Evolutionary conservation across 2,113 vertebrate species (phyloP).

Genomic region (Ageneiosus marmoratus): DNA sequence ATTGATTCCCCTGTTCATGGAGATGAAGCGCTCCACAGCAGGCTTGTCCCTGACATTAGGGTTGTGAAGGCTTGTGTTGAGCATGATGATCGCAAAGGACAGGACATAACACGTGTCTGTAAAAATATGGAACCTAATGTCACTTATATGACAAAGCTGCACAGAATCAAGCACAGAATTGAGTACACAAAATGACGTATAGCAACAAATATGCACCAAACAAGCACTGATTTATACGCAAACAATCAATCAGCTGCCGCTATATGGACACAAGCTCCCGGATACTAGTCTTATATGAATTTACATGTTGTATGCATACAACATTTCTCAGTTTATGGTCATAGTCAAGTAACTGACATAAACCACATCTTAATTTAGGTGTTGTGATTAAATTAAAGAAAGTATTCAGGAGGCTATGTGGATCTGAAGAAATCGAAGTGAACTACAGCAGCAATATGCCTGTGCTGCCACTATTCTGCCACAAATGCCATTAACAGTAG

Average conservation of each 20-base stretch:
- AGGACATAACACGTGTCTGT: conserved; percentile 96
- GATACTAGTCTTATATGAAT: background rate
- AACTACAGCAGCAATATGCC: too few relatives aligned
- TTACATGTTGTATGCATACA: background rate
- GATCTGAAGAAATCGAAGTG: background rate
- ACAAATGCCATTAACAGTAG: too few relatives aligned
- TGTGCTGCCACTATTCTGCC: too few relatives aligned
- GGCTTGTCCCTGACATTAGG: conserved; percentile 97
- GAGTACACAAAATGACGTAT: background rate
- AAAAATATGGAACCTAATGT: conserved; percentile 21
- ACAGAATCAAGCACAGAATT: background rate
- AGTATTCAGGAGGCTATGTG: too few relatives aligned
- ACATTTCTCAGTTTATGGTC: background rate
- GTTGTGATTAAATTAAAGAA: background rate
- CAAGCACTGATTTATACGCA: background rate
- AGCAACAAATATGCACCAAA: background rate
- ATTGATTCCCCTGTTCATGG: conserved; percentile 98
- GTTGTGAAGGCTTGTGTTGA: conserved; percentile 97
- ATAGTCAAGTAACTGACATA: background rate
- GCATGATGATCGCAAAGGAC: conserved; percentile 96
- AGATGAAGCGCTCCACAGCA: conserved; percentile 94
- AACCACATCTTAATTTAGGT: background rate
- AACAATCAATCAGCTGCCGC: background rate
- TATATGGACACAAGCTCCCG: background rate
- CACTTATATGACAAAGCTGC: background rate